Evolutionary conservation across 2,797 vertebrate genomes (phyloP).

Genomic region (Linurgus olivaceus): DNA sequence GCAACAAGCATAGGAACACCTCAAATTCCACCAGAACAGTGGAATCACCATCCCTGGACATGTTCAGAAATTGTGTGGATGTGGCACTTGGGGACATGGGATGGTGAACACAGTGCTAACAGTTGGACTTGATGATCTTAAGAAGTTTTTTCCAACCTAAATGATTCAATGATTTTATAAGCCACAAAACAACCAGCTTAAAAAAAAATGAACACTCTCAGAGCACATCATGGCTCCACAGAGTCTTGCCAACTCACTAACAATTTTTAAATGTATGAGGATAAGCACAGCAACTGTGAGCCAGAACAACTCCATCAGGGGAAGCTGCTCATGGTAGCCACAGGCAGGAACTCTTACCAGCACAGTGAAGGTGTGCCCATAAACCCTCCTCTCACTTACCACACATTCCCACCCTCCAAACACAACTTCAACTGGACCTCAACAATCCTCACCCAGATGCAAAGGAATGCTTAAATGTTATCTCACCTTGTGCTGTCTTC

Average conservation of each 20-base stretch:
- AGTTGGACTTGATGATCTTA: background rate
- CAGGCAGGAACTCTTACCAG: background rate
- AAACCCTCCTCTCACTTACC: background rate
- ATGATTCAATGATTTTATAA: background rate
- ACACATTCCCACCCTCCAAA: background rate
- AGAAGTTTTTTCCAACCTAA: background rate
- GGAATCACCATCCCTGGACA: background rate
- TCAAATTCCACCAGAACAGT: background rate
- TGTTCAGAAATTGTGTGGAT: background rate
- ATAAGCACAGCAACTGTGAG: background rate
- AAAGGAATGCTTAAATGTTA: background rate
- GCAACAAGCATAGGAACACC: background rate
- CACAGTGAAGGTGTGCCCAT: background rate
- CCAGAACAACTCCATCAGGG: background rate
- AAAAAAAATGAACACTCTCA: background rate
- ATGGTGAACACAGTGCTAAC: background rate
- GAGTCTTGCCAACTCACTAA: background rate
- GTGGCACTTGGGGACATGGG: background rate
- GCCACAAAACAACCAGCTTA: background rate
- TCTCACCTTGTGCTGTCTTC: background rate
- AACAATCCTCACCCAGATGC: background rate
- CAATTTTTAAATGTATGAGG: background rate
- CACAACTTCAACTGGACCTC: background rate
- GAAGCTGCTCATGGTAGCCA: background rate
- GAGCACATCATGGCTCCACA: background rate